phyloP scores from a whole-genome alignment of 2,797 vertebrate genomes.

The Macroramphosus scolopax region DNA sequence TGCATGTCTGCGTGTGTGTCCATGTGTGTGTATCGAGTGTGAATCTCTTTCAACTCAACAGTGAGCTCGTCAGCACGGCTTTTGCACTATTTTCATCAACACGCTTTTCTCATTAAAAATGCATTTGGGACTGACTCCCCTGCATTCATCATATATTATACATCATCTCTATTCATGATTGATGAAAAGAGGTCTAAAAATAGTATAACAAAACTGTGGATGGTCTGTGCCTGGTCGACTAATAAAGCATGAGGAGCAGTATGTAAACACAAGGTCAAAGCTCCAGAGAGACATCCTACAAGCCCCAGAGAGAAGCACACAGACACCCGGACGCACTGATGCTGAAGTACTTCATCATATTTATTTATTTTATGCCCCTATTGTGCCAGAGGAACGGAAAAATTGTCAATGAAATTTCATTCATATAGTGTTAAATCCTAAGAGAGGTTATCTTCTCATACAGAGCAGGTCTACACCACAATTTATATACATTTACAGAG shows the following conservation, averaged over 20 bases:
- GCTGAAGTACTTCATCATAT: no score
- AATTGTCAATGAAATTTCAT: no score
- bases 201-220: conserved; percentile 67
- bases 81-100: conserved; percentile 53
- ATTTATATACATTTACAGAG: no score
- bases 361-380: no score
- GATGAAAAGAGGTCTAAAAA: conserved; percentile 73
- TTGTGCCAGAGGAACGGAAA: no score
- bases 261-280: conserved; percentile 49
- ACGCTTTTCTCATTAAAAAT: conserved; percentile 70
- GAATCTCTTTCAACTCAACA: conserved; percentile 27
- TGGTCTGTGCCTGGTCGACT: conserved; percentile 27
- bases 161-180: conserved; percentile 72
- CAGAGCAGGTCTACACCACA: no score
- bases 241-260: conserved; percentile 27
- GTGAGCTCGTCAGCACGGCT: conserved; percentile 18
- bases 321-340: no score
- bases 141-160: conserved; percentile 75
- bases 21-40: background rate
- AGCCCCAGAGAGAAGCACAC: conserved; percentile 21
- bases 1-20: background rate
- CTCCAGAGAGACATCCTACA: conserved; percentile 16
- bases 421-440: no score
- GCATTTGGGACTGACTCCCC: conserved; percentile 68
- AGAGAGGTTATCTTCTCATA: no score